Conservation (phyloP, 1,140 invertebrate genomes). For the Tribolium castaneum region DNA sequence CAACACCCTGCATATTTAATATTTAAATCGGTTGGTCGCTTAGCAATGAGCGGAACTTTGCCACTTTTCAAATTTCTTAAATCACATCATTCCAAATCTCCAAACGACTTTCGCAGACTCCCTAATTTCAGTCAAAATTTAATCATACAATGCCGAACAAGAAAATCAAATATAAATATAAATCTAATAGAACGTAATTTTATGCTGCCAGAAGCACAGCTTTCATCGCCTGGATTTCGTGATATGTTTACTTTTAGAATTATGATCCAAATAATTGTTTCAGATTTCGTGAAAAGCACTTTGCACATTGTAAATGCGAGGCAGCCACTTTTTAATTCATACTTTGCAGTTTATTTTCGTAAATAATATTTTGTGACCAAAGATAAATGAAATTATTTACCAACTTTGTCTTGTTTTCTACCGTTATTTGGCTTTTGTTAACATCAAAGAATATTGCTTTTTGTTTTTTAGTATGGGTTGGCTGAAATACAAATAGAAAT, state of each 20-base stretch:
- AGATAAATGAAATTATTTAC: no score
- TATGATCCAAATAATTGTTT: background rate
- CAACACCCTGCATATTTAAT: background rate
- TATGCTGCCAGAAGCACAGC: background rate
- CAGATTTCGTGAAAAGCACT: no score
- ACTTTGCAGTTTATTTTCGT: no score
- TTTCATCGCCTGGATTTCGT: background rate
- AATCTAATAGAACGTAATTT: slow-evolving; percentile 18
- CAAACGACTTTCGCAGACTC: background rate
- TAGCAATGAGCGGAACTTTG: slow-evolving; percentile 3
- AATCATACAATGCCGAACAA: slow-evolving; percentile 2
- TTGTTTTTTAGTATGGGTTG: background rate
- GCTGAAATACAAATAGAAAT: background rate
- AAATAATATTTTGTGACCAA: no score
- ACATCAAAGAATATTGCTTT: background rate
- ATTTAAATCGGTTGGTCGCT: slow-evolving; percentile 3
- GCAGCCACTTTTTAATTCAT: no score
- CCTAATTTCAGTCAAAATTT: slow-evolving; percentile 16
- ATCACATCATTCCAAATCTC: slow-evolving; percentile 19
- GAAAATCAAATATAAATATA: slow-evolving; percentile 9
- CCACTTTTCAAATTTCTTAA: slow-evolving; percentile 7
- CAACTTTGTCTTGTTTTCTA: no score
- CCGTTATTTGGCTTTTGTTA: no score
- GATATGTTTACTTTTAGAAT: background rate
- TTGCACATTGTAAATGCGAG: no score